Percentiles rank a stretch among this genome's conserved stretches.
Conservation (phyloP, 2,797 vertebrate genomes). For the Etheostoma perlongum region DNA sequence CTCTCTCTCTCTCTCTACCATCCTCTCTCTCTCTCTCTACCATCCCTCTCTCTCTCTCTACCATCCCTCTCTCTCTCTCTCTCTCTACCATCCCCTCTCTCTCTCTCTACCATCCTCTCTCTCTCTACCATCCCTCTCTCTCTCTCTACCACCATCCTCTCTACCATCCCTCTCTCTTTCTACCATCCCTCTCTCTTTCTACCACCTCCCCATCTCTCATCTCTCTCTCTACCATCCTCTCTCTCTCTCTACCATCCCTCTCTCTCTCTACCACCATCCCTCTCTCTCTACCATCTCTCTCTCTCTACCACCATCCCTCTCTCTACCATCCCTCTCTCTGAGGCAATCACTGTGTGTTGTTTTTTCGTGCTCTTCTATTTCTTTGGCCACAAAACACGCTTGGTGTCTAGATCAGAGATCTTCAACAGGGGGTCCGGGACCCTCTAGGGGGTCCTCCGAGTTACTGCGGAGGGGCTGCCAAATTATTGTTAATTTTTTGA, state of each 20-base stretch:
- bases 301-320: neutral
- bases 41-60: neutral
- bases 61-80: neutral
- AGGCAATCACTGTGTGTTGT: constrained; percentile 9
- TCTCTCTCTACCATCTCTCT: constrained; percentile 3
- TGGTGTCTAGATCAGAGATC: neutral
- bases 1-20: no score
- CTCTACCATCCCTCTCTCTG: neutral
- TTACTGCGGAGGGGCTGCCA: no score
- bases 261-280: neutral
- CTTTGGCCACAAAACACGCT: neutral
- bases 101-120: no score
- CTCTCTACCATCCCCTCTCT: neutral
- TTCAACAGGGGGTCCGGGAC: no score
- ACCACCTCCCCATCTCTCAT: no score
- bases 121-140: neutral
- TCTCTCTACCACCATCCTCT: no score
- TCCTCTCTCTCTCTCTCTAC: no score
- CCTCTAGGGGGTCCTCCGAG: no score
- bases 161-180: neutral
- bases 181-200: neutral
- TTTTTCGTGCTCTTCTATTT: neutral
- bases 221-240: neutral
- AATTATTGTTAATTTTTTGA: no score
- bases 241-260: neutral